phyloP scores from a whole-genome alignment of 2,888 invertebrate genomes.

The Agelastica alni region DNA sequence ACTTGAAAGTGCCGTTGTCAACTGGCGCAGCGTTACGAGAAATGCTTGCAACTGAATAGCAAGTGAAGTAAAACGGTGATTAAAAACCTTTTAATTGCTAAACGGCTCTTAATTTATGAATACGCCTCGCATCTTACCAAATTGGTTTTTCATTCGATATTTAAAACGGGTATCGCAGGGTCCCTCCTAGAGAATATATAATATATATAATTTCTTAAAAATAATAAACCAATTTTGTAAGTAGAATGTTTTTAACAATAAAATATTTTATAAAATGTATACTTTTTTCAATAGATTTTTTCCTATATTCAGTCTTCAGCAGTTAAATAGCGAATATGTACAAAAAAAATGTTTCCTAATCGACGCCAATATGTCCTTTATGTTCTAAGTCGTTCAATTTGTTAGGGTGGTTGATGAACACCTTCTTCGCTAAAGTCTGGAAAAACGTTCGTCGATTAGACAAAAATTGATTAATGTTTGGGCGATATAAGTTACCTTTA shows the following conservation, averaged over 20 bases:
- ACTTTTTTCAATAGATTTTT: constrained; percentile 45
- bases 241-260: constrained; percentile 38
- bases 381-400: constrained; percentile 64
- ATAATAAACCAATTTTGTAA: constrained; percentile 33
- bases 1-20: no score
- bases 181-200: neutral
- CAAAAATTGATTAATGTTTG: no score
- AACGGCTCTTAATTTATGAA: no score
- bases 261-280: constrained; percentile 49
- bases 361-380: constrained; percentile 42
- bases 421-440: constrained; percentile 77
- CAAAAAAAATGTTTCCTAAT: constrained; percentile 40
- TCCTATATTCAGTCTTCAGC: constrained; percentile 48
- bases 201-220: constrained; percentile 28
- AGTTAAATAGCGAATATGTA: constrained; percentile 33
- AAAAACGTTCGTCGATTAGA: no score
- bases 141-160: no score
- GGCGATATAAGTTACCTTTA: no score
- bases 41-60: no score
- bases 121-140: no score
- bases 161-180: no score
- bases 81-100: no score
- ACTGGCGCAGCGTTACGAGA: no score
- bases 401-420: constrained; percentile 80
- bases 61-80: no score